Conservation (phyloP, 2,113 vertebrate species). For the Notarius lentiginosus region DNA sequence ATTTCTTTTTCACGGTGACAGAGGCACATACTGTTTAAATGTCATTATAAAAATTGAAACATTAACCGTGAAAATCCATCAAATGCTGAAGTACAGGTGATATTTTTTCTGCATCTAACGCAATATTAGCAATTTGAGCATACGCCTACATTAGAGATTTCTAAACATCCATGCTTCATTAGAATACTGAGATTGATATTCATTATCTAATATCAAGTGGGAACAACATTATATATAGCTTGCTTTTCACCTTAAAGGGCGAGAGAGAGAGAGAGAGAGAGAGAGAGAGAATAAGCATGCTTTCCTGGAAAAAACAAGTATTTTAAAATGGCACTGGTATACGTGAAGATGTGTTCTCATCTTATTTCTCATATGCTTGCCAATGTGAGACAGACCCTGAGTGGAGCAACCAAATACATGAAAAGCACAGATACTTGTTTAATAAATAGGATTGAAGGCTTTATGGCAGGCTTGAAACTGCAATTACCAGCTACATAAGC, state of each 20-base stretch:
- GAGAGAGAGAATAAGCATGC: not conserved
- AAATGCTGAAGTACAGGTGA: not conserved
- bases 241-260: not conserved
- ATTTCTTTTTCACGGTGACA: slow-evolving; percentile 32
- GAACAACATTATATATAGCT: slow-evolving; percentile 5
- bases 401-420: not conserved
- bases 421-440: not conserved
- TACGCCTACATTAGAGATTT: slow-evolving; percentile 13
- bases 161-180: slow-evolving; percentile 27
- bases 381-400: not conserved
- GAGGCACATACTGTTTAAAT: slow-evolving; percentile 31
- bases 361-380: not conserved
- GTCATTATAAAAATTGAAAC: slow-evolving; percentile 42
- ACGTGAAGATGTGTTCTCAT: not conserved
- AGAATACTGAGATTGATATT: not conserved
- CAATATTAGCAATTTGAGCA: slow-evolving; percentile 9
- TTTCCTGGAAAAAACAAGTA: not conserved
- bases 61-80: slow-evolving; percentile 29
- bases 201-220: not conserved
- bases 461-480: slow-evolving; percentile 8
- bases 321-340: not conserved
- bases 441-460: not conserved
- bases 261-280: not conserved
- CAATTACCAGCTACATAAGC: slow-evolving; percentile 7
- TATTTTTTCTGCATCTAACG: not conserved